Evolutionary conservation across 1,140 invertebrate genomes (phyloP).

Genomic region (Drosophila littoralis): DNA sequence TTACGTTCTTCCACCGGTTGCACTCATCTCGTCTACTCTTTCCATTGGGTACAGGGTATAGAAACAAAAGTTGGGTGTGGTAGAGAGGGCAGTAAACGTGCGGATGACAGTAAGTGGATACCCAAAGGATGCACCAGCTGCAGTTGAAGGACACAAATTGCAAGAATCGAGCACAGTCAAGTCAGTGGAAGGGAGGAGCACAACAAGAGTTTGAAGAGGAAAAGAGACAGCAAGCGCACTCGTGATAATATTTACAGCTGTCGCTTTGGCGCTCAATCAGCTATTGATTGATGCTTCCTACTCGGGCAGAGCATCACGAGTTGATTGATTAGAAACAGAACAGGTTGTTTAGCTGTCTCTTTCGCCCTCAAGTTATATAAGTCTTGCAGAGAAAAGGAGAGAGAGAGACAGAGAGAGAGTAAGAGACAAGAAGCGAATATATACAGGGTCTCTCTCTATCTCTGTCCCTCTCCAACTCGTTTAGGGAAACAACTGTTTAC

Average conservation of each 20-base stretch:
- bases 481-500: too few relatives aligned
- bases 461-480: too few relatives aligned
- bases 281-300: neutral
- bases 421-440: neutral
- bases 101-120: neutral
- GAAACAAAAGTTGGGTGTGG: too few relatives aligned
- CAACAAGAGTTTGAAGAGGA: neutral
- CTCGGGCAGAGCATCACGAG: neutral
- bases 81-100: neutral
- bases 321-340: neutral
- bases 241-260: neutral
- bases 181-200: neutral
- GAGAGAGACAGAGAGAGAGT: neutral
- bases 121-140: constrained; percentile 1
- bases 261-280: neutral
- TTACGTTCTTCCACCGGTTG: too few relatives aligned
- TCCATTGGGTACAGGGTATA: neutral
- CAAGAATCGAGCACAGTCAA: constrained; percentile 10
- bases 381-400: neutral
- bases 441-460: too few relatives aligned
- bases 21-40: neutral
- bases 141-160: constrained; percentile 4
- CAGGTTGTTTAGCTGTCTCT: neutral
- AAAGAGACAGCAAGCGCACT: neutral
- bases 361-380: neutral